These are phyloP conservation scores for Leptopilina clavipes DNA, from an alignment of 1,140 invertebrate genomes.

Conservation along the genomic window DNA sequence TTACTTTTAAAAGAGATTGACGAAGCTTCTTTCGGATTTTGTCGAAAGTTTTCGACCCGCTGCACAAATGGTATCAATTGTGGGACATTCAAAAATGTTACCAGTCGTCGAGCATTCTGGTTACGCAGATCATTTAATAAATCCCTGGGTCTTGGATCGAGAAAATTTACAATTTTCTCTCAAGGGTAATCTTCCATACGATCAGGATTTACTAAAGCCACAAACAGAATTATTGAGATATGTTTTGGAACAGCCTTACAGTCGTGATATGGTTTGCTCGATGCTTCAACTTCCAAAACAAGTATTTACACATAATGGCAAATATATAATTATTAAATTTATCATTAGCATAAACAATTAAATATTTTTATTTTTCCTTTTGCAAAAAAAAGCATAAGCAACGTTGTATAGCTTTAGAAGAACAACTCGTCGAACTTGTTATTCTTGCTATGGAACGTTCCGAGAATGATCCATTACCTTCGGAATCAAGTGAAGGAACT, in stretches of 20 bases:
- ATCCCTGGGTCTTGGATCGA: constrained; percentile 94
- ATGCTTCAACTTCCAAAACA: constrained; percentile 96
- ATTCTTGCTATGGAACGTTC: constrained; percentile 94
- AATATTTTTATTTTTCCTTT: constrained; percentile 47
- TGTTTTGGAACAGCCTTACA: constrained; percentile 96
- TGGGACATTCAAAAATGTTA: constrained; percentile 91
- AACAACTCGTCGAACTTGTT: constrained; percentile 93
- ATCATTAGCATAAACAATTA: constrained; percentile 7
- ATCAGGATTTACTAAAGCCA: constrained; percentile 90
- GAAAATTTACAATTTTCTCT: constrained; percentile 89
- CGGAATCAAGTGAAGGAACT: constrained; percentile 80
- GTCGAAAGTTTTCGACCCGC: constrained; percentile 93
- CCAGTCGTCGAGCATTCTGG: constrained; percentile 96
- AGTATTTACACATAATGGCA: constrained; percentile 66
- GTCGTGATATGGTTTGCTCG: constrained; percentile 95
- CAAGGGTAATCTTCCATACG: constrained; percentile 94
- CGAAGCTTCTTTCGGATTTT: constrained; percentile 89
- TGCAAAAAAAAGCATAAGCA: constrained; percentile 83
- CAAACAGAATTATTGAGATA: constrained; percentile 92
- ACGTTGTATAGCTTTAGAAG: constrained; percentile 91
- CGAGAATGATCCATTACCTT: constrained; percentile 79
- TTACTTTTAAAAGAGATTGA: constrained; percentile 81
- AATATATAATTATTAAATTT: background rate
- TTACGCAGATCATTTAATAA: constrained; percentile 89
- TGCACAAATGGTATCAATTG: constrained; percentile 96